Evolutionary conservation across 2,797 vertebrate genomes (phyloP), one percentile per base, ranked within the genome.

Genomic region (Melanogrammus aeglefinus): DNA sequence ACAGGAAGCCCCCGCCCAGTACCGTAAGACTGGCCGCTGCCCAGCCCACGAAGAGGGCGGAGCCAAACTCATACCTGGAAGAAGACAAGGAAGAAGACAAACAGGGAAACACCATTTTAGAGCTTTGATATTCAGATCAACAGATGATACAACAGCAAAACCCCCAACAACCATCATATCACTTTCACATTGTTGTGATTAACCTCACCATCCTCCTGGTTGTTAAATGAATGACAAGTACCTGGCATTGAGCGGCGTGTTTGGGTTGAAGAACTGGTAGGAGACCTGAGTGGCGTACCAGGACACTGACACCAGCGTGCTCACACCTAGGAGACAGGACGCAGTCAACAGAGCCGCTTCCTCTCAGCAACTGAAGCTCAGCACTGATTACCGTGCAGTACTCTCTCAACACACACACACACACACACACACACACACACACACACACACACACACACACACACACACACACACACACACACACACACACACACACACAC

Each of bases 231-330:
- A 9, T 57, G 57, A 12, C 7, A 78, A 93, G 89, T 91, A 99
- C 97, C 95, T 96, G 86, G 98, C 96, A 0, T 98, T 99, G 84
- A 93, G 80, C 3, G 97, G 98, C 31, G 95, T 96, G 79, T 94
- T 97, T n/a, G 97, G 95, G 72, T 96, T 96, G 90, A 98, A 99
- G 93, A 99, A 99, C 88, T 98, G 97, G 71, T 95, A 92, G 73
- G 96, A 97, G 86, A 99, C 97, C 81, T 96, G 96, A 0, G 96
- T 95, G 47, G 97, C 98, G 0, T 99, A 99, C 96, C 97, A 95
- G 0, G 98, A 98, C 82, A 99, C 97, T 0, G 96, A 96, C 0
- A 97, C 95, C 90, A 99, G 77, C 0, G 97, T 96, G 85, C 96
- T 97, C 71, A 99, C 87, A 87, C 98, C 98, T 99, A 85, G 31